These are phyloP conservation scores for Ennomos quercinarius DNA, from an alignment of 2,888 invertebrate species.

Conservation along the genomic window DNA sequence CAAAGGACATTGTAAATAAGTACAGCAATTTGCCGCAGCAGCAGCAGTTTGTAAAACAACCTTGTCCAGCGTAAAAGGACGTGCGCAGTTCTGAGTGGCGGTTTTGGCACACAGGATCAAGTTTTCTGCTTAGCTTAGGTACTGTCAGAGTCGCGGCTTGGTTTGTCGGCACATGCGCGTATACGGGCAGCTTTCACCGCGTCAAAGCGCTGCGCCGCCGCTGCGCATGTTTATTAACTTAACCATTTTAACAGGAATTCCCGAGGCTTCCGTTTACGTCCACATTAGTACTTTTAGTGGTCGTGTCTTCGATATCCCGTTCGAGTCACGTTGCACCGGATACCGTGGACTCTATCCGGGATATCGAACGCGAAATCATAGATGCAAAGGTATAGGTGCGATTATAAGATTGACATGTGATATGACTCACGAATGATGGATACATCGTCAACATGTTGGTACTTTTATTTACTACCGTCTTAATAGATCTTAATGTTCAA, in stretches of 20 bases:
- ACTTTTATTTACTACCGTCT: too few relatives aligned
- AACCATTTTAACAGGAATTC: slow-evolving; percentile 78
- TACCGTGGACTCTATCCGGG: slow-evolving; percentile 11
- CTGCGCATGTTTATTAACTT: slow-evolving; percentile 80
- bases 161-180: slow-evolving; percentile 55
- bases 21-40: too few relatives aligned
- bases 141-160: slow-evolving; percentile 37
- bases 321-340: slow-evolving; percentile 44
- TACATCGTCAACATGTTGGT: too few relatives aligned
- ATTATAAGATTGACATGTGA: neutral
- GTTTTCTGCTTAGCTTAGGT: slow-evolving; percentile 6
- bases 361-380: slow-evolving; percentile 17
- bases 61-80: too few relatives aligned
- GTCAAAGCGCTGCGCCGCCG: slow-evolving; percentile 72
- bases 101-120: too few relatives aligned
- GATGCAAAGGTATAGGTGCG: neutral
- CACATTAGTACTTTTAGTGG: slow-evolving; percentile 63
- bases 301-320: slow-evolving; percentile 49
- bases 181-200: slow-evolving; percentile 74
- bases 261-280: slow-evolving; percentile 66
- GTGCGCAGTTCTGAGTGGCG: too few relatives aligned
- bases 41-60: too few relatives aligned
- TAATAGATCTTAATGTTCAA: too few relatives aligned
- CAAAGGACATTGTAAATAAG: too few relatives aligned
- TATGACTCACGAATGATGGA: neutral